phyloP scores from a whole-genome alignment of 1,140 invertebrate species.

The Spodoptera litura region DNA sequence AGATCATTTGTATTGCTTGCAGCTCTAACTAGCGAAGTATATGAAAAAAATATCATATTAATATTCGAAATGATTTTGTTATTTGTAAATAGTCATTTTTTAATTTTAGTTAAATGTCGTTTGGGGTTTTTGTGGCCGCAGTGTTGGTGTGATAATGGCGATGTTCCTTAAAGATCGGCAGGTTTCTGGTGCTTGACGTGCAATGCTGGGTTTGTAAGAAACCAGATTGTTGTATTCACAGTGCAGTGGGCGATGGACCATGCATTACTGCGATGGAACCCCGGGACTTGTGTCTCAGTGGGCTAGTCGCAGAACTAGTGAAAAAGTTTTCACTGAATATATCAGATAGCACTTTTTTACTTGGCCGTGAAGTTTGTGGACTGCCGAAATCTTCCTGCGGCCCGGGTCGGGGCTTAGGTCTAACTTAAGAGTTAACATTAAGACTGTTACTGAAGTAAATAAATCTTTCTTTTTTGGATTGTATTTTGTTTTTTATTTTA shows the following conservation, averaged over 20 bases:
- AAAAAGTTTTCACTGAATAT: background rate
- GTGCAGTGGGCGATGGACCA: constrained; percentile 8
- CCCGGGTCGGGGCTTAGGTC: constrained; percentile 21
- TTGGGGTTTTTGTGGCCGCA: constrained; percentile 21
- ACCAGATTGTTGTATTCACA: constrained; percentile 27
- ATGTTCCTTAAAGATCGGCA: constrained; percentile 32
- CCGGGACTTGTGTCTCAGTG: constrained; percentile 40
- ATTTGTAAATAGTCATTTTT: constrained; percentile 38
- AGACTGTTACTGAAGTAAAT: constrained; percentile 49
- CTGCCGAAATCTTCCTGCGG: constrained; percentile 32
- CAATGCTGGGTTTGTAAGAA: constrained; percentile 21
- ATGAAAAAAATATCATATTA: constrained; percentile 24
- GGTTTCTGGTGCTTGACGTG: constrained; percentile 30
- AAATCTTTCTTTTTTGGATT: constrained; percentile 39
- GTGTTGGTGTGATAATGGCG: background rate
- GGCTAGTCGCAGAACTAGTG: constrained; percentile 44
- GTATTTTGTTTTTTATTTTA: constrained; percentile 13
- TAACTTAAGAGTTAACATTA: constrained; percentile 34
- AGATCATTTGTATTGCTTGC: background rate
- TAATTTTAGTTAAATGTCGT: constrained; percentile 5
- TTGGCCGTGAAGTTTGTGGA: constrained; percentile 37
- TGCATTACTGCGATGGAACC: constrained; percentile 48
- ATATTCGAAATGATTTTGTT: constrained; percentile 27
- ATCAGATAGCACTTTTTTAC: constrained; percentile 37
- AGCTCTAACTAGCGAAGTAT: background rate